Percentiles rank a stretch among this genome's conserved stretches.
Evolutionary conservation across 2,888 invertebrate species (phyloP).

Genomic region (Nephrotoma guestfalica): DNA sequence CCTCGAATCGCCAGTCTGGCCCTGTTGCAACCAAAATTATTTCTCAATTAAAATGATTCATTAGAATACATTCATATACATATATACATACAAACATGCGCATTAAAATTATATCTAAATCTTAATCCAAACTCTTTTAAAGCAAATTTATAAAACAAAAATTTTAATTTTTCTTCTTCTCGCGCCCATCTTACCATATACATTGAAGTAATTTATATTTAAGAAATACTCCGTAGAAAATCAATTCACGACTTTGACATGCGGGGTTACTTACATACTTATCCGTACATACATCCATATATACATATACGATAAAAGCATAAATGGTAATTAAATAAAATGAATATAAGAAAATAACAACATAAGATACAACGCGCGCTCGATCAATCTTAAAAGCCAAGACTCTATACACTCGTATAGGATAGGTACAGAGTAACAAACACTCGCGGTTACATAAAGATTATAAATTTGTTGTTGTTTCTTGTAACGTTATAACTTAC

Average conservation of each 20-base stretch:
- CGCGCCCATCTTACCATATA: not conserved
- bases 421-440: not conserved
- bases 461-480: not conserved
- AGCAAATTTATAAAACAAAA: not conserved
- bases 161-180: not conserved
- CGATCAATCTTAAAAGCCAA: not conserved
- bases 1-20: too few species aligned
- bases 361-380: not conserved
- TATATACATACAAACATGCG: not conserved
- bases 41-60: not conserved
- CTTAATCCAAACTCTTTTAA: not conserved
- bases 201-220: not conserved
- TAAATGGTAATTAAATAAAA: not conserved
- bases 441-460: not conserved
- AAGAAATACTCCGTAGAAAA: not conserved
- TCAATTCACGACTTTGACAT: not conserved
- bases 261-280: not conserved
- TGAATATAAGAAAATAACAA: not conserved
- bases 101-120: not conserved
- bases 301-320: not conserved
- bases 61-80: not conserved
- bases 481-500: not conserved
- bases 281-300: not conserved
- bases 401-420: too few species aligned
- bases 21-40: not conserved